Base-by-base conservation (phyloP, 1,140 invertebrate species). In the Listronotus bonariensis region DNA sequence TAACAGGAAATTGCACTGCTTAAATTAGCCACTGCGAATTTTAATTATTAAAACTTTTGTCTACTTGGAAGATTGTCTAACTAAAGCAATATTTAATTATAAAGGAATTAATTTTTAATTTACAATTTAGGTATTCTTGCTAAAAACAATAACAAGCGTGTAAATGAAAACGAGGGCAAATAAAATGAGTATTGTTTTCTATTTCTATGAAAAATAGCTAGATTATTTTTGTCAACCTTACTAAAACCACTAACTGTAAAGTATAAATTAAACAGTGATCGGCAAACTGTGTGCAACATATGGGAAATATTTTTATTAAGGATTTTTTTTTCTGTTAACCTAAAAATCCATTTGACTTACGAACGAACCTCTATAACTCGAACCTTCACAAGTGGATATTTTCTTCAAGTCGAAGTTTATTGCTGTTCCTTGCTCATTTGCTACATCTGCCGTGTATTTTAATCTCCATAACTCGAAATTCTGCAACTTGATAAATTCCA, bases 21-120 rank as follows among this genome's bases (percentile, higher is more conserved):
- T 46, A 46, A 46, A 46, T 46, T 46, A 46, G 15, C 43, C 14
- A 20, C 43, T 46, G 43, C 12, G 20, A 46, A 46, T 46, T 46
- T 46, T 46, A 46, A n/a, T 46, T 46, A 46, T 46, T 17, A 46
- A 46, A 17, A 46, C 11, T 46, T 46, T 46, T 20, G 20, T 20
- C 20, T 36, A 36, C n/a, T 17, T 18, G 43, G 9, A 46, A 14
- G 20, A 46, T 46, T 46, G 15, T 18, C 14, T 18, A 11, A 11
- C 43, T 18, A 11, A 46, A 20, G 15, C 14, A 10, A 17, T 18
- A 18, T 46, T 46, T 17, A 11, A 17, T 46, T 20, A 46, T 46
- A 7, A 4, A 18, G 10, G 15, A 18, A 46, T 10, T 17, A 17
- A 45, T 17, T 45, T 45, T 45, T 20, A 9, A 45, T 15, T 45